Evolutionary conservation across 2,888 invertebrate genomes (phyloP).

Genomic region (Dermolepida albohirtum): DNA sequence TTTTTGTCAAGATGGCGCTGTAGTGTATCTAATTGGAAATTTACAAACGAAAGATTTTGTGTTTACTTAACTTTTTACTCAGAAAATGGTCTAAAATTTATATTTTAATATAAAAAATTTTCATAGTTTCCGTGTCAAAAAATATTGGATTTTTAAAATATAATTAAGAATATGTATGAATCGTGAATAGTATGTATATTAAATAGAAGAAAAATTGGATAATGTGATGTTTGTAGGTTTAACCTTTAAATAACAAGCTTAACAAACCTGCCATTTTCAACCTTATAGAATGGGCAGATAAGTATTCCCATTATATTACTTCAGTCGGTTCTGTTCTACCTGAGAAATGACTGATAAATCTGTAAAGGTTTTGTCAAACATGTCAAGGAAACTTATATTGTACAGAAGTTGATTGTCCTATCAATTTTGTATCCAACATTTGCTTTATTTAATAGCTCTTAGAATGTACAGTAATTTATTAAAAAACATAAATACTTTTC

Average conservation of each 20-base stretch:
- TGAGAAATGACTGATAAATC: slow-evolving; percentile 48
- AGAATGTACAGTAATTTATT: slow-evolving; percentile 42
- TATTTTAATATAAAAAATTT: too few relatives aligned
- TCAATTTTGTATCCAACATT: not conserved
- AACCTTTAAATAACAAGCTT: slow-evolving; percentile 39
- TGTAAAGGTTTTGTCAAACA: slow-evolving; percentile 56
- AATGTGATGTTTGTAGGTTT: slow-evolving; percentile 12
- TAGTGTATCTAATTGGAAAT: too few relatives aligned
- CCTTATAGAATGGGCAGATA: slow-evolving; percentile 37
- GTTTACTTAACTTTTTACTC: too few relatives aligned
- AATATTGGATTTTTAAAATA: too few relatives aligned
- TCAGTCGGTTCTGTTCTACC: slow-evolving; percentile 33
- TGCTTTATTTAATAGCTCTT: slow-evolving; percentile 38
- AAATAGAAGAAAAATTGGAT: too few relatives aligned
- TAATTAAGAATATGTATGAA: too few relatives aligned
- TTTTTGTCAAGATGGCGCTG: too few relatives aligned
- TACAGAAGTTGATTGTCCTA: slow-evolving; percentile 6
- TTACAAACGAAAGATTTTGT: too few relatives aligned
- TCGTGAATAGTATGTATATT: too few relatives aligned
- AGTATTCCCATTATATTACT: slow-evolving; percentile 5
- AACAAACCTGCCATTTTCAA: slow-evolving; percentile 31
- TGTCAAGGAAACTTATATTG: slow-evolving; percentile 55
- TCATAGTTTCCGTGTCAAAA: too few relatives aligned
- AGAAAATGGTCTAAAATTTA: too few relatives aligned
- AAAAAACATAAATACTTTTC: slow-evolving; percentile 39